Evolutionary conservation across 2,113 vertebrate genomes (phyloP), one percentile per base, ranked within the genome.

Genomic region (Calidris pygmaea): DNA sequence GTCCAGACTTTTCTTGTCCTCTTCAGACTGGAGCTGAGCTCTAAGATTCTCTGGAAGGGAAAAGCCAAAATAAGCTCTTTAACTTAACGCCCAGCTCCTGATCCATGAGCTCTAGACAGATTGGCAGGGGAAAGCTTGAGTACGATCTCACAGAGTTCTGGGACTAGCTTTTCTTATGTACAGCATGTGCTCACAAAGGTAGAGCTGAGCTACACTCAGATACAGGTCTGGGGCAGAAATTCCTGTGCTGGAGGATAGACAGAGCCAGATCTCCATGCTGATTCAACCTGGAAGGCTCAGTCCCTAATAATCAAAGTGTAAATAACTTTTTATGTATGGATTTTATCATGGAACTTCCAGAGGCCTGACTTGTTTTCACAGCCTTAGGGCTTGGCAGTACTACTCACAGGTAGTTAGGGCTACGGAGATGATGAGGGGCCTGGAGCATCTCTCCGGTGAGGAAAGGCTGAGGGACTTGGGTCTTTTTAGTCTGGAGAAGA

Each of bases 51-150:
- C 60, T 48, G 34, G n/a, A 63, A 89, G 35, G 21, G 30, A 81
- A 91, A 96, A 92, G 65, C 73, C 55, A 21, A 81, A 92, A 19
- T 66, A 95, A 94, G n/a, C 86, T 86, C 52, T 95, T 90, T 84
- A 97, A 53, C 35, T 73, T 76, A 97, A 95, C 59, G 17, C 71
- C n/a, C 72, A 93, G 55, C 20, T 86, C 80, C 88, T 84, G 63
- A 92, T 63, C 37, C 7, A 0, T 3, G 6, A 86, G 68, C 26
- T 77, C 11, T 11, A 50, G 68, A 37, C 29, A 84, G 80, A 93
- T 0, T 23, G 50, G 50, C 32, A 86, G 30, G 32, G 32, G 35
- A 92, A 93, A 62, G 60, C 68, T 72, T 35, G 58, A 26, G 27
- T 58, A 66, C 15, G 58, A 83, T 66, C 66, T 89, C 14, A 3